phyloP scores from a whole-genome alignment of 2,888 invertebrate genomes.

The Cerastoderma edule region DNA sequence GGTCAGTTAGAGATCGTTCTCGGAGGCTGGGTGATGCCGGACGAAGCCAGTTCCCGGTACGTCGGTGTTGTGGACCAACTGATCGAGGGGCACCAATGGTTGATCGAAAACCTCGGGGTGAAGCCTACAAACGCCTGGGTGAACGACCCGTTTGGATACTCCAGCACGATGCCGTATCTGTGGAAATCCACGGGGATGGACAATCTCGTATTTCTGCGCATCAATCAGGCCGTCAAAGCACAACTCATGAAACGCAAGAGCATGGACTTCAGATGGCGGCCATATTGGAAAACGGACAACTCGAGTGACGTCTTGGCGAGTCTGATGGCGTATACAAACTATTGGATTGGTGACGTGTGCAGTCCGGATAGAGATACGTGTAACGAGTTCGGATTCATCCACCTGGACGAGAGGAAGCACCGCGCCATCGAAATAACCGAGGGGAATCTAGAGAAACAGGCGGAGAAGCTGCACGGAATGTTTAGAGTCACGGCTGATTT shows the following conservation, averaged over 20 bases:
- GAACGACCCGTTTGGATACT: constrained; percentile 79
- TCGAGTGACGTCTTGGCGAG: constrained; percentile 90
- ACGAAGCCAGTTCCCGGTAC: constrained; percentile 66
- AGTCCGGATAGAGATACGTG: constrained; percentile 93
- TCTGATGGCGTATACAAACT: constrained; percentile 97
- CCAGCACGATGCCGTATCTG: constrained; percentile 73
- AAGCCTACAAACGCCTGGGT: constrained; percentile 74
- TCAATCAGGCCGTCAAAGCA: constrained; percentile 92
- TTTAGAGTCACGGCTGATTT: constrained; percentile 94
- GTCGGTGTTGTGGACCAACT: constrained; percentile 74
- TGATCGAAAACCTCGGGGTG: constrained; percentile 56
- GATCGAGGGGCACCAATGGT: constrained; percentile 76
- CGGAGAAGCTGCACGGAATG: constrained; percentile 92
- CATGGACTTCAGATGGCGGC: constrained; percentile 95
- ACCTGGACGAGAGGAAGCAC: constrained; percentile 93
- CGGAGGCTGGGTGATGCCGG: constrained; percentile 76
- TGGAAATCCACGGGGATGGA: constrained; percentile 72
- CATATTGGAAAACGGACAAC: constrained; percentile 86
- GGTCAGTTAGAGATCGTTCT: constrained; percentile 75
- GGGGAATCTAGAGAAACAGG: constrained; percentile 92
- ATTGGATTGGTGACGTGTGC: constrained; percentile 97
- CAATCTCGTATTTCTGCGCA: constrained; percentile 71
- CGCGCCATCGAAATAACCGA: constrained; percentile 93
- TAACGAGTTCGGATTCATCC: constrained; percentile 87
- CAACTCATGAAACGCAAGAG: constrained; percentile 90